Base-by-base conservation (phyloP, 2,113 vertebrate genomes). In the Brachypodius melanocephalos region DNA sequence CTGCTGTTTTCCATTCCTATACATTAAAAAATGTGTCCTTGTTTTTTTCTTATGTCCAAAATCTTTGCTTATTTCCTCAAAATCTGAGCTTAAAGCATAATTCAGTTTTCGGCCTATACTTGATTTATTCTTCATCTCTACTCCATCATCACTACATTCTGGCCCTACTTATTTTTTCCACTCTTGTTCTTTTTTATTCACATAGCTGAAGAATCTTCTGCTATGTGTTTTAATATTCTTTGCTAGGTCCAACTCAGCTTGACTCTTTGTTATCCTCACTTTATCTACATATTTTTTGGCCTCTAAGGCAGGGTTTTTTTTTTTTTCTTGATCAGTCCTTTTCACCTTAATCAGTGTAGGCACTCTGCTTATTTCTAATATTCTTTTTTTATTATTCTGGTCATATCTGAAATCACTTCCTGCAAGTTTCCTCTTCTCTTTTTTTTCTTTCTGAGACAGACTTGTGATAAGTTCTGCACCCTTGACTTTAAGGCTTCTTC, bases 301-400 rank as follows among this genome's bases (percentile, higher is more conserved):
- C 45, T 94, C 57, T 82, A 22, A 85, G 49, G 36, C 58, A 95
- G 62, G n/a, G n/a, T n/a, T n/a, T n/a, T n/a, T n/a, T 65, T 79
- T 93, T 93, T 57, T 95, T 95, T 85, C 88, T 95, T 94, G 85
- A 94, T 95, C 74, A 76, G 25, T 88, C 22, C 54, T 93, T 96
- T 94, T 88, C 17, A 5, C 4, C 42, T 20, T 91, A 85, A 94
- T 90, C 54, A 85, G 3, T 88, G 66, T 79, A 76, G 90, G 42
- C 85, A 94, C 7, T 89, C n/a, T 82, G 54, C 62, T 95, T 94
- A 76, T 94, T 92, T 95, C 90, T 79, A 94, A 92, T 89, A 92
- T 69, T 38, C 11, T 57, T 75, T 55, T 54, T 73, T 71, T 65
- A 14, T 38, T 38, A 45, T 43, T 43, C 63, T 91, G 34, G 12